A percentile compares a stretch with the other conserved stretches of the same genome.
phyloP scores from a whole-genome alignment of 2,113 vertebrate genomes.

The Brienomyrus brachyistius region DNA sequence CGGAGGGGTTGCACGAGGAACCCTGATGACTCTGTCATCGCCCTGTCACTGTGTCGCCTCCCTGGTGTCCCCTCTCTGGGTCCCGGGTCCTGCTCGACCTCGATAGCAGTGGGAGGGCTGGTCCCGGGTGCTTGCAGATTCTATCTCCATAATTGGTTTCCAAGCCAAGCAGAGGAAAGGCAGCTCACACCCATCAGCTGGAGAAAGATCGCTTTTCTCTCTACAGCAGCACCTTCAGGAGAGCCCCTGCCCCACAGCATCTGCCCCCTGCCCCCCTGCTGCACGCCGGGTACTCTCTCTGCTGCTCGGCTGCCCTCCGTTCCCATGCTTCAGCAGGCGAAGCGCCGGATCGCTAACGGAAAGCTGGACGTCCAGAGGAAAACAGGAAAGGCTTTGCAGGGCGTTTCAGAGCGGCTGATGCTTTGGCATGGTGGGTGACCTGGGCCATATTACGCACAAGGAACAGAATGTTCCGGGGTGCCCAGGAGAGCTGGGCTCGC shows the following conservation, averaged over 20 bases:
- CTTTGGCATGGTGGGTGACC: neutral
- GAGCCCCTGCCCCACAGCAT: neutral
- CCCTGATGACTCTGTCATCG: neutral
- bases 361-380: neutral
- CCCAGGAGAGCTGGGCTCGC: neutral
- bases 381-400: neutral
- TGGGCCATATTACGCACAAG: neutral
- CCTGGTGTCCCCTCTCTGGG: neutral
- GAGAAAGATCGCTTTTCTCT: neutral
- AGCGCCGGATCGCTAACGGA: neutral
- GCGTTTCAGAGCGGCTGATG: neutral
- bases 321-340: neutral
- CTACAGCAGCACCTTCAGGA: neutral
- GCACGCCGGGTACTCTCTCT: neutral
- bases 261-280: neutral
- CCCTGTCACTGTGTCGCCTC: neutral
- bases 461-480: constrained; percentile 13
- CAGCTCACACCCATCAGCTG: constrained; percentile 10
- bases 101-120: constrained; percentile 41
- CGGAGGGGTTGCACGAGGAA: neutral
- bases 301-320: neutral
- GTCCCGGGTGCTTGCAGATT: constrained; percentile 45
- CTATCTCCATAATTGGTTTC: constrained; percentile 55
- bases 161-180: constrained; percentile 28
- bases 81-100: constrained; percentile 35